Percentiles rank a stretch among this genome's conserved stretches.
Evolutionary conservation across 2,797 vertebrate species (phyloP).

Genomic region (Cryptoblepharus egeriae): DNA sequence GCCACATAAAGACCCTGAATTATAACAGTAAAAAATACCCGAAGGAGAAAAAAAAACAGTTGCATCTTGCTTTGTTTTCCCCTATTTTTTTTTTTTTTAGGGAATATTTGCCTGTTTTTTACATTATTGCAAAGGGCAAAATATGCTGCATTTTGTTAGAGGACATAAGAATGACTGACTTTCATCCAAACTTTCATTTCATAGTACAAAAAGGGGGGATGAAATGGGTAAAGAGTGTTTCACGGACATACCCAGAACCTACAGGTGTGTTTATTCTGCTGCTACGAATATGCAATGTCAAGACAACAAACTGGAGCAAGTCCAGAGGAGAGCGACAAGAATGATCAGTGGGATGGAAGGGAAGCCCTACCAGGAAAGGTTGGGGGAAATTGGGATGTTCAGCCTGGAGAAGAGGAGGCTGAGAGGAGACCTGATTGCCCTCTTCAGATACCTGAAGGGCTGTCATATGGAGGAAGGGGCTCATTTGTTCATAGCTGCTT

Average conservation of each 20-base stretch:
- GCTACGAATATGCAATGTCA: constrained; percentile 48
- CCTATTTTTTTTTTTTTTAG: neutral
- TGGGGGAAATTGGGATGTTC: too few species aligned
- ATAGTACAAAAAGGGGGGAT: neutral
- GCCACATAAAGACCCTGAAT: neutral
- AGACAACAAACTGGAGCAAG: too few species aligned
- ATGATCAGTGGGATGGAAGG: too few species aligned
- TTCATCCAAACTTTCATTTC: constrained; percentile 40
- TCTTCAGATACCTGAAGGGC: too few species aligned
- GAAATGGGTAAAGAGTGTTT: too few species aligned
- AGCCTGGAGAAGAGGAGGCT: too few species aligned
- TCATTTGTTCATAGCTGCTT: too few species aligned
- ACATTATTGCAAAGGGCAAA: constrained; percentile 24
- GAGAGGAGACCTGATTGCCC: too few species aligned
- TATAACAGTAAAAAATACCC: neutral
- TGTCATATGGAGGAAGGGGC: too few species aligned
- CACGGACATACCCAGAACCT: constrained; percentile 23
- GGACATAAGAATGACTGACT: constrained; percentile 42
- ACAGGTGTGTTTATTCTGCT: constrained; percentile 29
- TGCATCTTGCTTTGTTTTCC: neutral
- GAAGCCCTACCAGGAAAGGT: too few species aligned
- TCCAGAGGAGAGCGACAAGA: too few species aligned
- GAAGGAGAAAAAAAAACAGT: neutral
- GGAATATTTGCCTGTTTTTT: neutral
- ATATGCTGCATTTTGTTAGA: neutral